Base-by-base conservation (phyloP, 2,888 invertebrate species). In the Calameuta filiformis region DNA sequence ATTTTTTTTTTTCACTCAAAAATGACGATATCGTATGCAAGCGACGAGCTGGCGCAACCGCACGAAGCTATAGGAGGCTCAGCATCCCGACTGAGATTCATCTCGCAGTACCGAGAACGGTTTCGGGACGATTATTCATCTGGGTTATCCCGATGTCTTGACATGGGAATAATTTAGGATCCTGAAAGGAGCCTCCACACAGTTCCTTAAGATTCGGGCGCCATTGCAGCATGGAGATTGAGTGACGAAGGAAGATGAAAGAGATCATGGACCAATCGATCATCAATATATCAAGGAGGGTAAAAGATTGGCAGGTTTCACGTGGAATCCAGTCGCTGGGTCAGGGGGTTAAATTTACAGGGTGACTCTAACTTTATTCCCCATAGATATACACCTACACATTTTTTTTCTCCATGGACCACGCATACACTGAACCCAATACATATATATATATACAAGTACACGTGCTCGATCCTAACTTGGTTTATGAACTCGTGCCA, bases 401-500 rank as follows among this genome's bases (percentile, higher is more conserved):
- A 4, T 15, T 23, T 40, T 12, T 40, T 23, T 56, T 9, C 23
- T 23, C 23, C 23, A 23, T 23, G 56, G 56, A 56, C 56, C 56
- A 23, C 56, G 56, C 2, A 56, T 56, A 56, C 40, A 23, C 15
- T 23, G 6, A 2, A 9, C 0, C 15, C 23, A 40, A 23, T 37
- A 37, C 12, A 37, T 12, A 37, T 9, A 40, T 6, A 23, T 2
- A 56, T 2, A 15, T 1, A 71, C 12, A 3, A 12, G n/a, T 3
- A 15, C 33, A 31, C 33, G 71, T 71, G 71, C 33, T 71, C 31
- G 31, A 71, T 71, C 71, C 71, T 34, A 34, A 15, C 71, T 12
- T 33, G 15, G 35, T 68, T 77, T 77, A 75, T 74, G 37, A 74
- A 74, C 74, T 35, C n/a, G n/a, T 37, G 35, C 74, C 75, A 75